These are phyloP conservation scores for Neosalanx taihuensis DNA, from an alignment of 2,797 vertebrate genomes.

Conservation along the genomic window DNA sequence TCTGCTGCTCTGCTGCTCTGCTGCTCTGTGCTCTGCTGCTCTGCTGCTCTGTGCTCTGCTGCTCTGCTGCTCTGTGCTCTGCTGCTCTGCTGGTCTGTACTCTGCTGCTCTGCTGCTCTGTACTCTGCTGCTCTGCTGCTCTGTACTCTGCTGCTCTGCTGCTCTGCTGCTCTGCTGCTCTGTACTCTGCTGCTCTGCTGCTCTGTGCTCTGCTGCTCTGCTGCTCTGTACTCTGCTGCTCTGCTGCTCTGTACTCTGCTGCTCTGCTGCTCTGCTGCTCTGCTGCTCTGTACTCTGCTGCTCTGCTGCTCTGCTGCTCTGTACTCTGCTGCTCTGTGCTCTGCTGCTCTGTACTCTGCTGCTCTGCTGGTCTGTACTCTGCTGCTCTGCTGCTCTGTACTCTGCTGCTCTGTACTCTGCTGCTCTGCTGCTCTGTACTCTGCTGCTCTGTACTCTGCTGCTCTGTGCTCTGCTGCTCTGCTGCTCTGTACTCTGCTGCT, in stretches of 20 bases:
- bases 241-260: background rate
- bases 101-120: too few species aligned
- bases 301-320: background rate
- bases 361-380: conserved; percentile 9
- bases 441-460: background rate
- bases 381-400: too few species aligned
- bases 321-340: background rate
- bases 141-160: conserved; percentile 3
- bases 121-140: background rate
- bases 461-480: too few species aligned
- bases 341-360: conserved; percentile 1
- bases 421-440: conserved; percentile 7
- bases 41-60: too few species aligned
- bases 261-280: conserved; percentile 2
- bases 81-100: background rate
- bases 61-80: too few species aligned
- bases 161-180: background rate
- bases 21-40: too few species aligned
- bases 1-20: too few species aligned
- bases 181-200: background rate
- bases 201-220: background rate
- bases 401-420: too few species aligned
- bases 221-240: background rate
- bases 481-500: background rate
- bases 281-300: background rate